Percentiles rank a stretch among this genome's conserved stretches.
These are phyloP conservation scores for Centropyge bicolor DNA, from an alignment of 2,797 vertebrate species.

Conservation along the genomic window DNA sequence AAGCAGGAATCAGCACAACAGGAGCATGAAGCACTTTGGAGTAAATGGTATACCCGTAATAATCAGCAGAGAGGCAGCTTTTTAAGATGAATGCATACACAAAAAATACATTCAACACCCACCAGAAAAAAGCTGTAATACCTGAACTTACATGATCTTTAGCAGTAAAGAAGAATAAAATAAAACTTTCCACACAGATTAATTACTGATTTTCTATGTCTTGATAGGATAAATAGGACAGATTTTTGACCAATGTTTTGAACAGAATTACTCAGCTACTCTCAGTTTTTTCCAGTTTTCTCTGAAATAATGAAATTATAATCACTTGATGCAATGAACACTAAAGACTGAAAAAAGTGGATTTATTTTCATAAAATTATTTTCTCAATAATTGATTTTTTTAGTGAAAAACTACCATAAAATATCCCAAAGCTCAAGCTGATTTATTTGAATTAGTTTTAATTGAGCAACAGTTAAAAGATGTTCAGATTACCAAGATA, in stretches of 20 bases:
- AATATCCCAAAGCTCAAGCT: background rate
- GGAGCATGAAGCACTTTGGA: constrained; percentile 12
- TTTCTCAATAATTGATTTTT: background rate
- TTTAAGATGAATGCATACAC: background rate
- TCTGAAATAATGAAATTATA: background rate
- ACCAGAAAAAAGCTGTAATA: background rate
- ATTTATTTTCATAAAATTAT: background rate
- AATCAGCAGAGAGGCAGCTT: constrained; percentile 12
- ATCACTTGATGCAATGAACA: background rate
- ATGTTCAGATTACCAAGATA: background rate
- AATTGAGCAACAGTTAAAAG: background rate
- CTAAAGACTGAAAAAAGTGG: background rate
- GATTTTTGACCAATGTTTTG: background rate
- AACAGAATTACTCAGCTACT: background rate
- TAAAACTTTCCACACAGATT: background rate
- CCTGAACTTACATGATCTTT: constrained; percentile 1
- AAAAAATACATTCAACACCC: background rate
- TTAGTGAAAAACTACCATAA: background rate
- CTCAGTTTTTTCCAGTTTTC: too few species aligned
- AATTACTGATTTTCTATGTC: background rate
- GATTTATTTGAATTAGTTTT: background rate
- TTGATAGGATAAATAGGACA: background rate
- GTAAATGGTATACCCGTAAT: constrained; percentile 6
- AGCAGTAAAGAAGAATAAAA: background rate
- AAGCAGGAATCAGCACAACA: constrained; percentile 8